Evolutionary conservation across 2,888 invertebrate genomes (phyloP).

Genomic region (Hypsopygia costalis): DNA sequence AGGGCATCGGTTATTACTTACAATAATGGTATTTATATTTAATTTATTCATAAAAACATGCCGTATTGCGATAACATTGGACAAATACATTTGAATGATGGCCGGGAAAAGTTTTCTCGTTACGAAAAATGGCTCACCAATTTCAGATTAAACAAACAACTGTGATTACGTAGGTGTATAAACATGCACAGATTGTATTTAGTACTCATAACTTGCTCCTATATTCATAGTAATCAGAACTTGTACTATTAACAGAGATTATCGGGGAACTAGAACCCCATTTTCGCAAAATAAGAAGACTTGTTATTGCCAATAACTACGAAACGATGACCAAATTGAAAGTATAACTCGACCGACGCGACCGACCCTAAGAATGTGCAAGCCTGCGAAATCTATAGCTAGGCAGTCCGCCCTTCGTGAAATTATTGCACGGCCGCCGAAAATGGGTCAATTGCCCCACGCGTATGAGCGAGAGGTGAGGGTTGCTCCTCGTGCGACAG

Average conservation of each 20-base stretch:
- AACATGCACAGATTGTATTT: not conserved
- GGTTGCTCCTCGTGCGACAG: conserved; percentile 39
- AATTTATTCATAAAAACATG: conserved; percentile 4
- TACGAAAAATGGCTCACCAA: conserved; percentile 34
- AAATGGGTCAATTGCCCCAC: conserved; percentile 79
- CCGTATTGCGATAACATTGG: not conserved
- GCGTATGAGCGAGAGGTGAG: conserved; percentile 47
- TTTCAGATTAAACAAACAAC: conserved; percentile 49
- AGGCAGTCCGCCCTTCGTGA: conserved; percentile 60
- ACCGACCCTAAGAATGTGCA: conserved; percentile 54
- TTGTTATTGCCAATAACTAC: conserved; percentile 13
- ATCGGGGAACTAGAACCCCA: no score
- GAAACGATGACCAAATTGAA: conserved; percentile 32
- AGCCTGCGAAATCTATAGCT: conserved; percentile 53
- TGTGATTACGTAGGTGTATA: conserved; percentile 27
- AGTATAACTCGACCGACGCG: conserved; percentile 39
- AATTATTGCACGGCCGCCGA: conserved; percentile 73
- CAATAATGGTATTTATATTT: conserved; percentile 5
- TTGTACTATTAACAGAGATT: no score
- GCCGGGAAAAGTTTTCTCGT: conserved; percentile 27
- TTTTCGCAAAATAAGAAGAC: not conserved
- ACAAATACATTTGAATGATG: conserved; percentile 1
- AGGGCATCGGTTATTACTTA: conserved; percentile 9
- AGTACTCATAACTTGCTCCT: no score
- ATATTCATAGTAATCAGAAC: no score